Evolutionary conservation across 1,140 invertebrate species (phyloP), one percentile per base, ranked within the genome.

Genomic region (Achroia grisella): DNA sequence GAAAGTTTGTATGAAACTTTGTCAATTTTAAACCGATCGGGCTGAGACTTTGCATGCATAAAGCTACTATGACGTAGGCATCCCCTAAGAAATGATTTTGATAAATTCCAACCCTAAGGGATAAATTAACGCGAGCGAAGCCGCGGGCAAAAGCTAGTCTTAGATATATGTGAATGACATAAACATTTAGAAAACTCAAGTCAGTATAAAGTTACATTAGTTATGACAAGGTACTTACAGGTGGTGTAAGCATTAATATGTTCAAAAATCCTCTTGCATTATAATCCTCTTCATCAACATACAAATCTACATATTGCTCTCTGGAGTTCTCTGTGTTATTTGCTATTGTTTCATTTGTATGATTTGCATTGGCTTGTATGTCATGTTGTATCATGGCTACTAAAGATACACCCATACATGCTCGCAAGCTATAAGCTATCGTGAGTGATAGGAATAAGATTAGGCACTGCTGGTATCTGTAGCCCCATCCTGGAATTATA

Each of bases 391-490:
- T 90, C 92, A 94, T 93, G 0, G 91, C 92, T 0, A 93, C 91
- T 17, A 93, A 86, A 1, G 89, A 90, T 1, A 93, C 91, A 1
- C 91, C 92, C 62, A 93, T 89, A 48, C 90, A 90, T 0, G 91
- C 87, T 47, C 92, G 79, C 56, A 91, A 88, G 6, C 89, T 90
- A 56, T 92, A 93, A 1, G 89, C 91, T 30, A 89, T 88, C 9
- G 89, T 83, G 39, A 93, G 86, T 9, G 90, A 87, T 8, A 90
- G 54, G 49, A 92, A 92, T 17, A 93, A 56, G 6, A 93, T 68
- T 0, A 93, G 35, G 1, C 89, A 87, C 69, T 94, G 93, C 35
- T 88, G 63, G 63, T 94, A 92, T 23, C 93, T 86, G 43, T 63
- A 64, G 1, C 78, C 78, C 62, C 58, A 82, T 36, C 43, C 58